Conservation (phyloP, 2,888 invertebrate species). For the Magallana nippona region DNA sequence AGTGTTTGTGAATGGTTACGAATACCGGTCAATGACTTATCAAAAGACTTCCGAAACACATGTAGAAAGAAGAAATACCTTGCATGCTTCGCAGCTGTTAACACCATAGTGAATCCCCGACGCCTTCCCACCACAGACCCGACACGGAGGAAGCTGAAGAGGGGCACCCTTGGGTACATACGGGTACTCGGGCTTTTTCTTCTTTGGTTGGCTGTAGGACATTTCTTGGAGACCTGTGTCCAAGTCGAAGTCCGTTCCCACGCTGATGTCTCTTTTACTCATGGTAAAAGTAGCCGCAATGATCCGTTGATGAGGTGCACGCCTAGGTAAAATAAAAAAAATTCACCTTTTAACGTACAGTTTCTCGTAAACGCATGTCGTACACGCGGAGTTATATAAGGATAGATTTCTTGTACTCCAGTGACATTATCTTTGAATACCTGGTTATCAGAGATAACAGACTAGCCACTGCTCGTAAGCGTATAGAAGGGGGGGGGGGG, state of each 20-base stretch:
- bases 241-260: constrained; percentile 6
- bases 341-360: too few relatives aligned
- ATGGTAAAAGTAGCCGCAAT: background rate
- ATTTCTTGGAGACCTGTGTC: background rate
- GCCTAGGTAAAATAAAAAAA: too few relatives aligned
- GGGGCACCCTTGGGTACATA: constrained; percentile 34
- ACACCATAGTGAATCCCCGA: constrained; percentile 74
- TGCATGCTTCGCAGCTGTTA: constrained; percentile 74
- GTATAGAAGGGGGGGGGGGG: too few relatives aligned
- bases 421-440: too few relatives aligned
- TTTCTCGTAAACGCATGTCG: too few relatives aligned
- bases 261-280: constrained; percentile 5
- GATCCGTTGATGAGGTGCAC: too few relatives aligned
- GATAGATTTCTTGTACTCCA: too few relatives aligned
- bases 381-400: too few relatives aligned
- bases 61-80: constrained; percentile 56
- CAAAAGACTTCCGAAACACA: background rate
- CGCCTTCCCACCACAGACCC: constrained; percentile 71
- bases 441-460: too few relatives aligned
- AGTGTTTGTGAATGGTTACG: too few relatives aligned
- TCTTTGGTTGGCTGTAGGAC: background rate
- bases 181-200: constrained; percentile 33
- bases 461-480: too few relatives aligned
- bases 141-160: constrained; percentile 66
- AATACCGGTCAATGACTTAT: too few relatives aligned